Evolutionary conservation across 2,797 vertebrate genomes (phyloP).

Genomic region (Cephalopachus bancanus): DNA sequence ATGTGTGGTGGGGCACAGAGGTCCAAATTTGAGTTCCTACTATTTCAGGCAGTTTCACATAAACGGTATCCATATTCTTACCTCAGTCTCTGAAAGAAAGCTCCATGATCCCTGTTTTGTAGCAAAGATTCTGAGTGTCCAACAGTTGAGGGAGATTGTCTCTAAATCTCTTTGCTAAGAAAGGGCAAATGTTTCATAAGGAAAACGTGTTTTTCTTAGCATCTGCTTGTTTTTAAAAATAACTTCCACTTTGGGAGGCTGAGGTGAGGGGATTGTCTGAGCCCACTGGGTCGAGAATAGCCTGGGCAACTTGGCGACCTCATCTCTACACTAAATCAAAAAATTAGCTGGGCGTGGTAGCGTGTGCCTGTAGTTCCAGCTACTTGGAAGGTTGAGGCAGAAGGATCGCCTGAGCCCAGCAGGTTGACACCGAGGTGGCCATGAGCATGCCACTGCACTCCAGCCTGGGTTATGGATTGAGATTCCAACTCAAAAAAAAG

Average conservation of each 20-base stretch:
- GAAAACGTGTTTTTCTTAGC: not conserved
- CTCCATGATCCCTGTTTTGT: not conserved
- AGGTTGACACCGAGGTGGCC: too few relatives aligned
- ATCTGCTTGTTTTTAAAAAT: conserved; percentile 42
- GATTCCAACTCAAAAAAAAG: too few relatives aligned
- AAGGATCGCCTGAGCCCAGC: too few relatives aligned
- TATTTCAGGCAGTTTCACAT: not conserved
- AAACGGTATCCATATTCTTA: not conserved
- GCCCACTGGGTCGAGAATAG: too few relatives aligned
- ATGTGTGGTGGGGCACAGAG: not conserved
- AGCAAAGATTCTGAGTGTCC: not conserved
- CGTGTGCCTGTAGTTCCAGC: too few relatives aligned
- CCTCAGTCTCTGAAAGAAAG: not conserved
- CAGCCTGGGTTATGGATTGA: too few relatives aligned
- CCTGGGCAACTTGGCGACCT: too few relatives aligned
- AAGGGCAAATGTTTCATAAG: not conserved
- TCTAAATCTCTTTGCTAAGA: not conserved
- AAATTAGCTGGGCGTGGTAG: too few relatives aligned
- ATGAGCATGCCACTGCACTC: too few relatives aligned
- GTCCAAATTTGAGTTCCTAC: not conserved
- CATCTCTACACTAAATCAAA: too few relatives aligned
- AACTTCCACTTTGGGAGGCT: not conserved
- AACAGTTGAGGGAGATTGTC: not conserved
- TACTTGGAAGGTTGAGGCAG: too few relatives aligned
- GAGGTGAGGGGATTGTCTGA: too few relatives aligned